Conservation (phyloP, 2,113 vertebrate species). For the Myrmecophaga tridactyla region DNA sequence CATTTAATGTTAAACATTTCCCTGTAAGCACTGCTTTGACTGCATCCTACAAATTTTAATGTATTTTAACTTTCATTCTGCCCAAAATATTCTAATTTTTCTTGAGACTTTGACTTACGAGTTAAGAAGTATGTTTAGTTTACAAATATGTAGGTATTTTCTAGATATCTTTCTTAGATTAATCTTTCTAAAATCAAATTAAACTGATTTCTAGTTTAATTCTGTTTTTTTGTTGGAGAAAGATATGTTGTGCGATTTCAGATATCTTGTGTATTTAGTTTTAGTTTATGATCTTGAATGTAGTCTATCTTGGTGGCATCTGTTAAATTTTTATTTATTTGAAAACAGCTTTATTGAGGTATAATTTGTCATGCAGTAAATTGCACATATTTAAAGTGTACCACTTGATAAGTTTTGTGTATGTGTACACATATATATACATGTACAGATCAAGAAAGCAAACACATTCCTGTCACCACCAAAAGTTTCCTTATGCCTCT, state of each 20-base stretch:
- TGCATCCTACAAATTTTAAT: neutral
- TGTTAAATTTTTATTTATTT: too few relatives aligned
- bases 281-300: neutral
- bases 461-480: neutral
- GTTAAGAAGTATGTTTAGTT: neutral
- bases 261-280: neutral
- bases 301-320: too few relatives aligned
- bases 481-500: too few relatives aligned
- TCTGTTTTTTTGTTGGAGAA: neutral
- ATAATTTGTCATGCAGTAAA: too few relatives aligned
- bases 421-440: neutral
- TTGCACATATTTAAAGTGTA: too few relatives aligned
- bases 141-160: neutral
- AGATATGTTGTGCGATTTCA: neutral
- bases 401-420: neutral
- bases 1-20: neutral
- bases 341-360: too few relatives aligned
- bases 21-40: neutral
- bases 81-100: neutral
- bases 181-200: too few relatives aligned
- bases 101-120: neutral
- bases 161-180: neutral
- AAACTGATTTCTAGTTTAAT: neutral
- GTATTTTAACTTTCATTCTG: too few relatives aligned
- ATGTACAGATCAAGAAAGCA: neutral